Base-by-base conservation (phyloP, 2,113 vertebrate species). In the Rhinoptilus africanus region DNA sequence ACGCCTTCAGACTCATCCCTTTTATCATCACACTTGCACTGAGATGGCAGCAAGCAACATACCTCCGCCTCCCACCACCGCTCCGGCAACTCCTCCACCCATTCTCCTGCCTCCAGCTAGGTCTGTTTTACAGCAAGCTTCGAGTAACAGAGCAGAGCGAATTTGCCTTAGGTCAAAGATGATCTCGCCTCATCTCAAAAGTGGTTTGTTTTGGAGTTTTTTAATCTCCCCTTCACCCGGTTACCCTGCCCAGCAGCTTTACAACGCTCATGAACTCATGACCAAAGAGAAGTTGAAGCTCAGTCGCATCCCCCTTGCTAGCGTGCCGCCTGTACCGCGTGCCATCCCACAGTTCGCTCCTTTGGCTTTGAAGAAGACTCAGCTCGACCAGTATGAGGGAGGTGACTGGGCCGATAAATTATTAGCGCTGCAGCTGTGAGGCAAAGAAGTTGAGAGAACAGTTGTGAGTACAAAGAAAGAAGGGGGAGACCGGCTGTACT, bases 391-490 rank as follows among this genome's bases (percentile, higher is more conserved):
- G 15, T 71, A 43, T 35, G 85, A 96, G 89, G 89, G 88, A 94
- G 82, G 84, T 84, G 74, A 81, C 89, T 3, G 4, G 57, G 68
- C 56, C 0, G 4, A 95, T 95, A 88, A 97, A 90, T 95, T 90
- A 96, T 51, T 71, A 84, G 64, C 7, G 12, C 82, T 92, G 80
- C 92, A 95, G 92, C 84, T 97, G 92, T 92, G 80, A 78, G 54
- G 81, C 85, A 91, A 28, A 95, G 60, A 84, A 72, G n/a, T 32
- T 93, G 86, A 95, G 80, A 93, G 80, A 94, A 89, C 48, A 85
- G 85, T 68, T 84, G 14, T 59, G 90, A 97, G 92, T 96, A 93
- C 89, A 95, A 97, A 92, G 85, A 96, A 94, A 74, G 77, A 85
- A 97, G 78, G 72, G 79, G 96, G 86, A 95, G 77, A 93, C 30